Evolutionary conservation across 1,140 invertebrate genomes (phyloP).

Genomic region (Ganaspis sp.): DNA sequence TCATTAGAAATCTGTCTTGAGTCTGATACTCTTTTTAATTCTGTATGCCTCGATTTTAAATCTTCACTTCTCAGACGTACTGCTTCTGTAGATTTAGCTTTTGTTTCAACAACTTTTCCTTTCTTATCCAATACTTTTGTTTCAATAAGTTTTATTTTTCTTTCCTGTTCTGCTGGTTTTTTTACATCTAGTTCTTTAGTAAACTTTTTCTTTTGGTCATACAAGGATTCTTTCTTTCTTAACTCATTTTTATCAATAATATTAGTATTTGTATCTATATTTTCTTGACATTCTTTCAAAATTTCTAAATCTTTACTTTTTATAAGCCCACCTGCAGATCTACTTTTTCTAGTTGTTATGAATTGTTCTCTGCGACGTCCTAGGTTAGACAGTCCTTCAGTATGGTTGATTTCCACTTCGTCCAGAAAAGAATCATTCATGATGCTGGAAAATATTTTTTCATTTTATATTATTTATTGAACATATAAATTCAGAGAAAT

Average conservation of each 20-base stretch:
- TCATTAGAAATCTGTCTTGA: slow-evolving; percentile 45
- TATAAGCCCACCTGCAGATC: slow-evolving; percentile 25
- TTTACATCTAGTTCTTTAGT: slow-evolving; percentile 12
- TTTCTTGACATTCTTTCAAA: background rate
- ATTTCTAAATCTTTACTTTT: slow-evolving; percentile 36
- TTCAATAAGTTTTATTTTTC: slow-evolving; percentile 37
- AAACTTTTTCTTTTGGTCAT: background rate
- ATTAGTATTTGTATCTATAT: slow-evolving; percentile 16
- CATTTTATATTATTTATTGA: too few relatives aligned
- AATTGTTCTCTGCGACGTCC: slow-evolving; percentile 40
- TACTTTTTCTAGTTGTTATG: slow-evolving; percentile 50
- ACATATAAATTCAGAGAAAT: too few relatives aligned
- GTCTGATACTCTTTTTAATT: slow-evolving; percentile 36
- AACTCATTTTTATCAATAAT: background rate
- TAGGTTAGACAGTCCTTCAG: slow-evolving; percentile 39
- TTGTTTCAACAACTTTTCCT: slow-evolving; percentile 54
- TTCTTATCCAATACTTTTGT: slow-evolving; percentile 53
- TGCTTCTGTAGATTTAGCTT: slow-evolving; percentile 34
- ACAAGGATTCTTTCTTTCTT: background rate
- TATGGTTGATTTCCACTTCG: slow-evolving; percentile 60
- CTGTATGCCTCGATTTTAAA: slow-evolving; percentile 47
- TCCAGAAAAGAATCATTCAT: slow-evolving; percentile 72
- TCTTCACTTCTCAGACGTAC: slow-evolving; percentile 39
- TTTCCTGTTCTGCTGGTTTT: slow-evolving; percentile 32
- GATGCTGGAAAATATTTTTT: background rate